A percentile compares a stretch with the other conserved stretches of the same genome.
These are phyloP conservation scores for Rhabditophanes sp. DNA, from an alignment of 2,888 invertebrate species.

Conservation along the genomic window DNA sequence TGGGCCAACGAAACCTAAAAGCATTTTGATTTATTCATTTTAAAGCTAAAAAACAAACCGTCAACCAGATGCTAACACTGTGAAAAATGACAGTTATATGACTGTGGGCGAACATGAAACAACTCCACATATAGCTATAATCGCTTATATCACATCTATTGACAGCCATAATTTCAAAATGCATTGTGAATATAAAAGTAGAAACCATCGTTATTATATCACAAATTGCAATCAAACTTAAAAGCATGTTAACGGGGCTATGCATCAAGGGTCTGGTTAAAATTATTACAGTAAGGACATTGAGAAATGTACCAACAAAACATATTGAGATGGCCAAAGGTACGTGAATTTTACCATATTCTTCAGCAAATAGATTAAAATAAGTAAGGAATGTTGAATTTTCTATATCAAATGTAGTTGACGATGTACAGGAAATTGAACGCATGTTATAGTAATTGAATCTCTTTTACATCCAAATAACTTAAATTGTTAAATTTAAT, in stretches of 20 bases:
- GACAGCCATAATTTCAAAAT: constrained; percentile 5
- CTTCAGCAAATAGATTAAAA: no score
- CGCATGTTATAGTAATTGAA: no score
- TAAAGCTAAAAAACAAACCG: no score
- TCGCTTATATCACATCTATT: constrained; percentile 28
- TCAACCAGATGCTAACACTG: constrained; percentile 48
- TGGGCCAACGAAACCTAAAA: constrained; percentile 46
- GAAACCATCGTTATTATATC: constrained; percentile 9
- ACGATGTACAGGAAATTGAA: no score
- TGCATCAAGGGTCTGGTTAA: constrained; percentile 36
- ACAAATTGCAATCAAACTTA: constrained; percentile 35
- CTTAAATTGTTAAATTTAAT: no score
- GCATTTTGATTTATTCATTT: no score
- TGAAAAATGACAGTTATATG: constrained; percentile 48
- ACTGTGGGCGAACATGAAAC: constrained; percentile 47
- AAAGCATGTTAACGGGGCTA: constrained; percentile 30
- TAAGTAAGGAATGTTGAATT: no score
- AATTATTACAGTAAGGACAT: constrained; percentile 34
- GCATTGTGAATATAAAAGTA: constrained; percentile 4
- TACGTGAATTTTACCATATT: no score
- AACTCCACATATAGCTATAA: constrained; percentile 45
- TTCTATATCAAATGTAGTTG: no score
- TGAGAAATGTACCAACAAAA: constrained; percentile 40
- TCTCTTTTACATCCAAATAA: no score
- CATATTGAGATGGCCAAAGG: no score